Conservation (phyloP, 2,797 vertebrate species). For the Smutsia temminckii region DNA sequence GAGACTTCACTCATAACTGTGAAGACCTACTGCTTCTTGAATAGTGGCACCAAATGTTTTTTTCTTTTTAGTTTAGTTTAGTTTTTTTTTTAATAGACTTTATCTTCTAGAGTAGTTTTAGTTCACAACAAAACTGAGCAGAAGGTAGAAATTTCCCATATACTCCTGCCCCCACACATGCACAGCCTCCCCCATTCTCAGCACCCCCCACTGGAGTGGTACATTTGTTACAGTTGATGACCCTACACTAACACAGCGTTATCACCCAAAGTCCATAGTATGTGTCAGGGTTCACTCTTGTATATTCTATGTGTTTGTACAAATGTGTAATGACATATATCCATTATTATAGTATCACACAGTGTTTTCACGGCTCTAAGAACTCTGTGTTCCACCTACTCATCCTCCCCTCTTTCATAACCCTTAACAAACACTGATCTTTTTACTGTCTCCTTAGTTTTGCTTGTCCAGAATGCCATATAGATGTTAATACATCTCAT, state of each 20-base stretch:
- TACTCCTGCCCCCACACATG: neutral
- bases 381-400: neutral
- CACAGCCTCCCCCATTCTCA: neutral
- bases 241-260: neutral
- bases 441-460: neutral
- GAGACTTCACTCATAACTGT: constrained; percentile 41
- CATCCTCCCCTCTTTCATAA: neutral
- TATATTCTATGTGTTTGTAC: neutral
- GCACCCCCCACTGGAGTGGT: neutral
- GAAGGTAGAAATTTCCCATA: neutral
- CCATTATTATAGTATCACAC: neutral
- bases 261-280: neutral
- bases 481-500: neutral
- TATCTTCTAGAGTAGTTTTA: neutral
- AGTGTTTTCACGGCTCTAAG: neutral
- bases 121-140: neutral
- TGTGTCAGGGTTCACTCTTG: neutral
- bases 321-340: neutral
- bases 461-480: neutral
- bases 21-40: constrained; percentile 47
- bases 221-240: neutral
- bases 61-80: neutral
- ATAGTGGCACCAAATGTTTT: neutral
- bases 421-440: neutral
- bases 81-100: neutral